Percentiles rank a stretch among this genome's conserved stretches.
phyloP scores from a whole-genome alignment of 30 jellyfish, hydroid and myxozoan genomes.

The Sanderia malayensis region DNA sequence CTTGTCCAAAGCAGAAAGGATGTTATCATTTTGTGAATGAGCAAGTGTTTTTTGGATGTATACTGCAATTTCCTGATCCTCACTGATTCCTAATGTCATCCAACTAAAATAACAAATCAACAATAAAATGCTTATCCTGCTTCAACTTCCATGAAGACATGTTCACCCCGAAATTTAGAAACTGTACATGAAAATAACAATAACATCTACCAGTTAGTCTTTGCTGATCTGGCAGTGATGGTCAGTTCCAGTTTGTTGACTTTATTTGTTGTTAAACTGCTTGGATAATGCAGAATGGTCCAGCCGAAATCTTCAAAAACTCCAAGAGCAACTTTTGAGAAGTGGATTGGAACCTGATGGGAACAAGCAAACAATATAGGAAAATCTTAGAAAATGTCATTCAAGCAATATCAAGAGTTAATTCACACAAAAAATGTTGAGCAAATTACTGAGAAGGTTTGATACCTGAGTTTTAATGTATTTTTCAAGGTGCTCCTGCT shows the following conservation, averaged over 20 bases:
- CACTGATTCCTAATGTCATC: slow-evolving; percentile 10
- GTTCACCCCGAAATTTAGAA: too few relatives aligned
- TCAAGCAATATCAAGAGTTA: too few relatives aligned
- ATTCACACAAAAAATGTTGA: too few relatives aligned
- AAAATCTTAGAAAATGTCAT: too few relatives aligned
- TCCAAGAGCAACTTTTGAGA: slow-evolving; percentile 63
- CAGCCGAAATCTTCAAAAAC: slow-evolving; percentile 56
- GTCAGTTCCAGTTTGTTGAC: not conserved
- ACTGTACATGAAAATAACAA: too few relatives aligned
- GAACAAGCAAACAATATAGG: not conserved
- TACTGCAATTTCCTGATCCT: slow-evolving; percentile 5
- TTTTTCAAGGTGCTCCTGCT: slow-evolving; percentile 25
- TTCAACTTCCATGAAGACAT: too few relatives aligned
- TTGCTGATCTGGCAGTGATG: slow-evolving; percentile 31
- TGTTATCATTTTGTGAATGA: slow-evolving; percentile 15
- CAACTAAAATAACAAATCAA: slow-evolving; percentile 25
- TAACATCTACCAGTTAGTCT: slow-evolving; percentile 23
- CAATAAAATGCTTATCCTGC: too few relatives aligned
- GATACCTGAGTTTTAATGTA: slow-evolving; percentile 51
- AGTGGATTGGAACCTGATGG: slow-evolving; percentile 28
- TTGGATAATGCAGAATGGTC: slow-evolving; percentile 45
- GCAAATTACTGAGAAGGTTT: too few relatives aligned
- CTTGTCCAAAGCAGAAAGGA: slow-evolving; percentile 11
- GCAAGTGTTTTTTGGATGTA: slow-evolving; percentile 28
- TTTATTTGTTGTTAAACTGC: not conserved